phyloP scores from a whole-genome alignment of 2,888 invertebrate species.

The Alcis repandata region DNA sequence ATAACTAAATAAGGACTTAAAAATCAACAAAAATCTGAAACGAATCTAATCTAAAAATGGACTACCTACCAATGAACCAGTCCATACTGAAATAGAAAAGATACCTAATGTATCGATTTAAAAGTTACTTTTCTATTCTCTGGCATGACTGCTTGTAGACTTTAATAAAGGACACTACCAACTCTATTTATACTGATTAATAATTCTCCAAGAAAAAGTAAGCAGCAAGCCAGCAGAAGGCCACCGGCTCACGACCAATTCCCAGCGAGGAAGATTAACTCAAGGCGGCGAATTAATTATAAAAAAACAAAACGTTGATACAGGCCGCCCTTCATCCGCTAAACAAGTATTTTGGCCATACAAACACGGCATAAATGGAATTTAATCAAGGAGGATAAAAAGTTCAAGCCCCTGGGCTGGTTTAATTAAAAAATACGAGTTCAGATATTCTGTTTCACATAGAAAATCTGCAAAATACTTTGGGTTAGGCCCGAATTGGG shows the following conservation, averaged over 20 bases:
- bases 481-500: conserved; percentile 27
- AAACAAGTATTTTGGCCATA: conserved; percentile 48
- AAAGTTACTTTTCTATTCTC: too few species aligned
- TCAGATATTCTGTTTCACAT: conserved; percentile 47
- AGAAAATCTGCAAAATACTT: conserved; percentile 42
- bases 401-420: conserved; percentile 39
- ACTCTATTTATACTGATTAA: not conserved
- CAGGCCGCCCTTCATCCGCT: conserved; percentile 36
- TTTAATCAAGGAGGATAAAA: conserved; percentile 56
- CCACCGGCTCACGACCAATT: conserved; percentile 38
- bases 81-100: too few species aligned
- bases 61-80: too few species aligned
- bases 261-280: conserved; percentile 44
- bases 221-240: conserved; percentile 16
- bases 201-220: conserved; percentile 26
- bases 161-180: not conserved
- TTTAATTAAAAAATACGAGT: conserved; percentile 56
- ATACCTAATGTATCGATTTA: too few species aligned
- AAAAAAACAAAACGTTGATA: conserved; percentile 47
- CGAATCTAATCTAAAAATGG: too few species aligned
- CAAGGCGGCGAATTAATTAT: conserved; percentile 48
- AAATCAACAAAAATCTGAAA: too few species aligned
- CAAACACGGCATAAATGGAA: conserved; percentile 51
- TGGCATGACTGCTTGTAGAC: too few species aligned
- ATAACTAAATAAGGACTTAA: too few species aligned